Conservation (phyloP, 2,888 invertebrate genomes). For the Gandaritis pyraliata region DNA sequence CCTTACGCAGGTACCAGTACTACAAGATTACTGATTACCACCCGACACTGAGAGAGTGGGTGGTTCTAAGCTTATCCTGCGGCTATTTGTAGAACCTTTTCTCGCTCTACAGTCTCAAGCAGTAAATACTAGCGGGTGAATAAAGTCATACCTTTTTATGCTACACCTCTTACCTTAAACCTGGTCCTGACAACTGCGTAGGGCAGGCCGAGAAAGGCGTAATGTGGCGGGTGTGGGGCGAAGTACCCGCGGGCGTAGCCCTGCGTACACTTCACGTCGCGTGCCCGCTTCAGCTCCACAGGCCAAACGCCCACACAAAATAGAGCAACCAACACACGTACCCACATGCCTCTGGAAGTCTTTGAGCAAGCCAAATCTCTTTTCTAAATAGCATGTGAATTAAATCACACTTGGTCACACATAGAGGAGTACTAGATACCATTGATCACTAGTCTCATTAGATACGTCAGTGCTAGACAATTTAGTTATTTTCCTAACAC, state of each 20-base stretch:
- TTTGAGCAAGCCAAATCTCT: neutral
- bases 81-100: no score
- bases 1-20: conserved; percentile 51
- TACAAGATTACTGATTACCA: conserved; percentile 1
- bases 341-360: conserved; percentile 15
- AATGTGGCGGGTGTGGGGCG: conserved; percentile 60
- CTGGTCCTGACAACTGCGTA: conserved; percentile 64
- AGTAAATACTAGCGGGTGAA: no score
- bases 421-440: neutral
- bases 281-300: conserved; percentile 46
- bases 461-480: neutral
- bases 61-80: no score
- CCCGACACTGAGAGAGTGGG: neutral
- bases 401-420: neutral
- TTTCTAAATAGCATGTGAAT: neutral
- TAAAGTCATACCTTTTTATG: no score
- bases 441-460: neutral
- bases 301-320: conserved; percentile 30
- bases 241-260: conserved; percentile 71
- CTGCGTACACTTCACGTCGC: conserved; percentile 65
- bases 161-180: conserved; percentile 22
- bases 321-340: conserved; percentile 16
- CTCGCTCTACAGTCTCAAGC: no score
- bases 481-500: neutral
- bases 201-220: conserved; percentile 72